Percentiles rank a stretch among this genome's conserved stretches.
These are phyloP conservation scores for Stenchaetothrips biformis DNA, from an alignment of 2,888 invertebrate species.

Conservation along the genomic window DNA sequence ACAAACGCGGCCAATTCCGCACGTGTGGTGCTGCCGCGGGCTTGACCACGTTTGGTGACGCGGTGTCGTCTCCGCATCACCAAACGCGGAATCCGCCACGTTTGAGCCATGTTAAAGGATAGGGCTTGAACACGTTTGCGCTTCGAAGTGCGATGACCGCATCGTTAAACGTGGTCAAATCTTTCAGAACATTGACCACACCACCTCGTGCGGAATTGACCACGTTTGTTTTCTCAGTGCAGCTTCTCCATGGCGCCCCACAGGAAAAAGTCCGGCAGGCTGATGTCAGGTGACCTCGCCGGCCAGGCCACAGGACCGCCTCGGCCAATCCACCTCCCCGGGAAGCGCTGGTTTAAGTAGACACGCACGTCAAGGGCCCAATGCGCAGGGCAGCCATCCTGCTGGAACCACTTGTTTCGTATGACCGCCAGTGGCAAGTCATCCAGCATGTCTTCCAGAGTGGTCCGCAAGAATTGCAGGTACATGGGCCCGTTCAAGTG, in stretches of 20 bases:
- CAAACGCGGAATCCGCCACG: too few relatives aligned
- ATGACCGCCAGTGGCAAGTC: constrained; percentile 18
- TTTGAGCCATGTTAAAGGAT: too few relatives aligned
- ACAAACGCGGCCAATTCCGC: too few relatives aligned
- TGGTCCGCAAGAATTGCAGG: constrained; percentile 8
- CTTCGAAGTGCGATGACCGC: too few relatives aligned
- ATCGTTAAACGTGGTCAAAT: too few relatives aligned
- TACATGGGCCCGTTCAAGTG: constrained; percentile 16
- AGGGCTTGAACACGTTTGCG: too few relatives aligned
- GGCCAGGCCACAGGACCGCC: constrained; percentile 38
- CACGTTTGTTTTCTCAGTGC: too few relatives aligned
- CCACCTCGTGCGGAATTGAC: too few relatives aligned
- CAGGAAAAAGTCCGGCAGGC: constrained; percentile 36
- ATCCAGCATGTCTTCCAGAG: constrained; percentile 32
- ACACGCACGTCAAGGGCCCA: constrained; percentile 36
- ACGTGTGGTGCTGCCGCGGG: too few relatives aligned
- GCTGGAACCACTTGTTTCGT: constrained; percentile 41
- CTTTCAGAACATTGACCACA: too few relatives aligned
- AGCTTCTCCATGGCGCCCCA: constrained; percentile 34
- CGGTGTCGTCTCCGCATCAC: too few relatives aligned
- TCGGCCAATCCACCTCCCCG: constrained; percentile 38
- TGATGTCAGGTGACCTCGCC: constrained; percentile 38
- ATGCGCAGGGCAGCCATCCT: constrained; percentile 38
- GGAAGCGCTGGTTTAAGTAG: constrained; percentile 36
- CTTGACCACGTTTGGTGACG: too few relatives aligned